These are phyloP conservation scores for Semicossyphus pulcher DNA, from an alignment of 2,113 vertebrate species.

Conservation along the genomic window DNA sequence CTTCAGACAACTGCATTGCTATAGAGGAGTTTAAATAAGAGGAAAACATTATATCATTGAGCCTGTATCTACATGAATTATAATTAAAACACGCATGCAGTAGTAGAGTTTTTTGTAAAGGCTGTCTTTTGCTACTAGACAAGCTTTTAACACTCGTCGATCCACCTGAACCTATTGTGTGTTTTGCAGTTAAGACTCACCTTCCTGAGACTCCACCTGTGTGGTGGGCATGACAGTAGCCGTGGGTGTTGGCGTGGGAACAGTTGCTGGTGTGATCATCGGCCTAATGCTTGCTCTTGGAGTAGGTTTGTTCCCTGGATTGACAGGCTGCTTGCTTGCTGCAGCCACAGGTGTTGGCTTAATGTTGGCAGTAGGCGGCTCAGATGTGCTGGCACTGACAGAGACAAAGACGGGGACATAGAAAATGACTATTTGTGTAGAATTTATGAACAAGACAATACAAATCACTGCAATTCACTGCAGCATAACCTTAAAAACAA, in stretches of 20 bases:
- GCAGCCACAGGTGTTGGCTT: constrained; percentile 96
- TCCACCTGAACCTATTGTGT: not conserved
- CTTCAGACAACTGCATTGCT: constrained; percentile 92
- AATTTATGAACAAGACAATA: no score
- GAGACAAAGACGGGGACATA: not conserved
- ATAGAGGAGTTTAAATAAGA: constrained; percentile 36
- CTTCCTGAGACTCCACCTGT: constrained; percentile 96
- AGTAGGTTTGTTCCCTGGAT: constrained; percentile 94
- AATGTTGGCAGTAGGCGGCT: constrained; percentile 98
- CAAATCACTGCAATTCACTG: not conserved
- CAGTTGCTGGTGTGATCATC: constrained; percentile 96
- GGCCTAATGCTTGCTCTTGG: constrained; percentile 97
- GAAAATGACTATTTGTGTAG: not conserved
- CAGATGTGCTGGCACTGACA: constrained; percentile 90
- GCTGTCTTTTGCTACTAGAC: no score
- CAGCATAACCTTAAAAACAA: not conserved
- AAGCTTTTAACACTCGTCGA: no score
- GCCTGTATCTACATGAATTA: not conserved
- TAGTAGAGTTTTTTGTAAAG: no score
- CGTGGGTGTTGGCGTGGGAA: constrained; percentile 95
- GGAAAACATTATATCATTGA: no score
- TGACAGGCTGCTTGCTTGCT: constrained; percentile 93
- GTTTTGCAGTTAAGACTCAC: constrained; percentile 72
- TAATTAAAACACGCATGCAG: no score
- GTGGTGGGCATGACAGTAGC: constrained; percentile 99